Evolutionary conservation across 2,113 vertebrate species (phyloP).

Genomic region (Cyanoramphus novaezelandiae): DNA sequence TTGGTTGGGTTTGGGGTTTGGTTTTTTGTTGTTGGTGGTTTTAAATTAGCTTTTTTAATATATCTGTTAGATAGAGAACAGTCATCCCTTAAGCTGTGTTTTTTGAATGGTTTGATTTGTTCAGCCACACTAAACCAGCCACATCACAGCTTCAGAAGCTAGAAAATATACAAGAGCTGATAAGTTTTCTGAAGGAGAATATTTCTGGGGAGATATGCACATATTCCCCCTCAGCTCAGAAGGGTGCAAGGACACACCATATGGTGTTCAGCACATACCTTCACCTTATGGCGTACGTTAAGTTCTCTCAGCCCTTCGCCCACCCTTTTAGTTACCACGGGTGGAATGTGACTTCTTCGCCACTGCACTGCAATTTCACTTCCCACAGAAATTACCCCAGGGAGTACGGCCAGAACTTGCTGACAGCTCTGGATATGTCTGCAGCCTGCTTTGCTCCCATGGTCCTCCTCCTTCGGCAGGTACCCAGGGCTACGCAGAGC

Average conservation of each 20-base stretch:
- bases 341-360: rapidly evolving
- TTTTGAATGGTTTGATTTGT: neutral
- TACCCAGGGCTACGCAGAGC: rapidly evolving
- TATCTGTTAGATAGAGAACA: neutral
- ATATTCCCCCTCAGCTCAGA: neutral
- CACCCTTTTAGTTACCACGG: neutral
- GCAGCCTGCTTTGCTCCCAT: neutral
- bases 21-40: neutral
- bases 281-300: rapidly evolving
- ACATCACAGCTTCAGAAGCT: neutral
- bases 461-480: rapidly evolving
- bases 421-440: neutral
- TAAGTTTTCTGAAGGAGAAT: neutral
- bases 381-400: neutral
- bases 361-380: neutral
- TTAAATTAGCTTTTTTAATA: neutral
- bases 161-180: neutral
- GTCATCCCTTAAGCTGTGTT: neutral
- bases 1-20: neutral
- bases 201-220: neutral
- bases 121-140: neutral
- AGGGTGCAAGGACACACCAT: neutral
- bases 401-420: neutral
- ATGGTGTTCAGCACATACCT: rapidly evolving
- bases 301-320: neutral